A percentile compares a stretch with the other conserved stretches of the same genome.
Conservation (phyloP, 2,113 vertebrate genomes). For the Pluvianellus socialis region DNA sequence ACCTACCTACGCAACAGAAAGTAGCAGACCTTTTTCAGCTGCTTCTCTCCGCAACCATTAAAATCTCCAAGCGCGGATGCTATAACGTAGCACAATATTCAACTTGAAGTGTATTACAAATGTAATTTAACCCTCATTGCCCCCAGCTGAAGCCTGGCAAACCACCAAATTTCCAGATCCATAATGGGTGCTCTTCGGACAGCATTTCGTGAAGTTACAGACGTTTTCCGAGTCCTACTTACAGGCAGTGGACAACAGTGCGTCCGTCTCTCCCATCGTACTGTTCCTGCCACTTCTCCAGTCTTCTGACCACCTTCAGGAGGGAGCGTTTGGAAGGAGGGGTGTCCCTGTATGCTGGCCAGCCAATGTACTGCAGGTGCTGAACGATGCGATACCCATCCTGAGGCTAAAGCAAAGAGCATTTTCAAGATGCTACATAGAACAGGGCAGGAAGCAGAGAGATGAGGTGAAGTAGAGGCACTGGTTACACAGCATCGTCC, state of each 20-base stretch:
- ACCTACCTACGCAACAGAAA: background rate
- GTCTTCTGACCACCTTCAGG: constrained; percentile 88
- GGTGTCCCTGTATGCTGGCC: constrained; percentile 95
- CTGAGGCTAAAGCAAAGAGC: constrained; percentile 83
- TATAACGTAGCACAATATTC: background rate
- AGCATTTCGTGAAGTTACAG: rapidly evolving
- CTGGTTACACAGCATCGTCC: too few relatives aligned
- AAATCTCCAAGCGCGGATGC: background rate
- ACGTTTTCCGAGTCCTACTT: constrained; percentile 54
- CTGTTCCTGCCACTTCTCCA: constrained; percentile 98
- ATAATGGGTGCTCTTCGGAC: too few relatives aligned
- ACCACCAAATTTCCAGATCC: background rate
- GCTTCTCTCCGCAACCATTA: background rate
- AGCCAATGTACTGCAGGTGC: constrained; percentile 98
- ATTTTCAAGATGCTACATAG: background rate
- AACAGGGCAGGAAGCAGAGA: background rate
- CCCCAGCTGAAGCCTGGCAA: background rate
- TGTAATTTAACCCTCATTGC: background rate
- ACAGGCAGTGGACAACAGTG: constrained; percentile 97
- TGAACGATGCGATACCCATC: constrained; percentile 96
- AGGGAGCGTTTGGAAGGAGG: constrained; percentile 94
- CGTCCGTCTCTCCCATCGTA: constrained; percentile 93
- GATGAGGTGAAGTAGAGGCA: rapidly evolving
- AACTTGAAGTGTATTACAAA: background rate
- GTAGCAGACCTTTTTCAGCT: background rate